These are phyloP conservation scores for Pandemis cinnamomeana DNA, from an alignment of 2,888 invertebrate species.

Conservation along the genomic window DNA sequence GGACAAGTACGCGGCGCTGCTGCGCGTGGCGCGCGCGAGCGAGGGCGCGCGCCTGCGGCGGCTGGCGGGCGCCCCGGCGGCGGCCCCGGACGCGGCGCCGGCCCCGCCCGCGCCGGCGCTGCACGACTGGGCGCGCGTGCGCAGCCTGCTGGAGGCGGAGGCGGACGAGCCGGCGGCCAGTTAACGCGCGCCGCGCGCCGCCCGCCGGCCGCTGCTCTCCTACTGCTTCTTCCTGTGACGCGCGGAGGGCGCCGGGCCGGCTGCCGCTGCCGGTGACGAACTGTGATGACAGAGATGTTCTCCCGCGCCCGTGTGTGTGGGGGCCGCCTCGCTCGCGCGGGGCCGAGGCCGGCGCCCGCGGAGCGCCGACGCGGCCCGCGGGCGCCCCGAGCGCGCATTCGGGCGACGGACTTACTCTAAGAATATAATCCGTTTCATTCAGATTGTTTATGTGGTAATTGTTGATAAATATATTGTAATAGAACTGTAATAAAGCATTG, in stretches of 20 bases:
- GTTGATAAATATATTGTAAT: conserved; percentile 29
- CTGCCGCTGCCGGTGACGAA: background rate
- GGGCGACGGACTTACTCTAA: conserved; percentile 12
- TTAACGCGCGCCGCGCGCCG: conserved; percentile 45
- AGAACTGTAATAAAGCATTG: background rate
- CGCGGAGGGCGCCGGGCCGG: background rate
- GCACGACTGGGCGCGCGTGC: conserved; percentile 49
- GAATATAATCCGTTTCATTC: conserved; percentile 30
- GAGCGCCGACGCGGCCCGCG: too few relatives aligned
- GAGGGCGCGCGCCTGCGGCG: conserved; percentile 83
- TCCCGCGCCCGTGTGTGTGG: background rate
- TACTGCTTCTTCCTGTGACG: conserved; percentile 21
- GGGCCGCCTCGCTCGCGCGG: background rate
- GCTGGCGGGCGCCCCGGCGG: conserved; percentile 79
- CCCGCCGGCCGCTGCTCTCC: conserved; percentile 34
- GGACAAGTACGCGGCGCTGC: conserved; percentile 85
- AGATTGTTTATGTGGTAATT: conserved; percentile 28
- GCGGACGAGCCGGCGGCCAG: conserved; percentile 36
- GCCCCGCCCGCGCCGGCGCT: conserved; percentile 43
- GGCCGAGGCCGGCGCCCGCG: too few relatives aligned
- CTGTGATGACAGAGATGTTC: background rate
- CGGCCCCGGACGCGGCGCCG: conserved; percentile 73
- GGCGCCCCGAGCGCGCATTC: background rate
- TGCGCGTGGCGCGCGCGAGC: conserved; percentile 82
- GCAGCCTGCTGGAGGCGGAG: conserved; percentile 46